Conservation (phyloP, 1,140 invertebrate genomes). For the Agraylea sexmaculata region DNA sequence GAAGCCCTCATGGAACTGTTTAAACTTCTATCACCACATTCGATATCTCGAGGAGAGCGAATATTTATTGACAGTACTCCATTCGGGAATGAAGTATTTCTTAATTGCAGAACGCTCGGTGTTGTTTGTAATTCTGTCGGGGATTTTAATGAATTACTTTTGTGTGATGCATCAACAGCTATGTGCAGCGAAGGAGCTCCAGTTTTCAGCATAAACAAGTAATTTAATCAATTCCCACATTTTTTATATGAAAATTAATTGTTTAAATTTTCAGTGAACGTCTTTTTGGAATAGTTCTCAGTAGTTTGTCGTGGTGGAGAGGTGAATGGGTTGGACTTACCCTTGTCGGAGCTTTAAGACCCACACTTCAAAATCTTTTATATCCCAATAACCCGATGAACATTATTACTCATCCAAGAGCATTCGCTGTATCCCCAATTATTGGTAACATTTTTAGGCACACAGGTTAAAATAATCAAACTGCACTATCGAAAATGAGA, state of each 20-base stretch:
- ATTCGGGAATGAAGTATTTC: constrained; percentile 41
- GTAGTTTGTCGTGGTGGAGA: constrained; percentile 45
- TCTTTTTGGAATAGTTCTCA: constrained; percentile 43
- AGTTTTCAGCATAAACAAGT: too few species aligned
- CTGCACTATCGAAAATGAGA: too few species aligned
- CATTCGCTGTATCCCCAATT: too few species aligned
- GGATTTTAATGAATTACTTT: constrained; percentile 37
- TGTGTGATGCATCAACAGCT: constrained; percentile 45
- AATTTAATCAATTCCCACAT: too few species aligned
- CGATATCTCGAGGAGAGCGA: constrained; percentile 18
- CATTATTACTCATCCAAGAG: too few species aligned
- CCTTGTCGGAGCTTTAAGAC: constrained; percentile 37
- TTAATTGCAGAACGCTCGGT: constrained; percentile 42
- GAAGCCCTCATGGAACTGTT: constrained; percentile 7
- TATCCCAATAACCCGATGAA: too few species aligned
- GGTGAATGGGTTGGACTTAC: constrained; percentile 51
- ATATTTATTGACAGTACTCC: constrained; percentile 34
- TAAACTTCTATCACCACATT: neutral
- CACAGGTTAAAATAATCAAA: too few species aligned
- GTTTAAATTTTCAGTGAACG: constrained; percentile 21
- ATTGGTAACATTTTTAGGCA: too few species aligned
- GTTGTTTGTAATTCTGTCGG: constrained; percentile 45
- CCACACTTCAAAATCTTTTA: constrained; percentile 30
- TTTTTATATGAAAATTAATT: constrained; percentile 1
- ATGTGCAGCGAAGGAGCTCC: constrained; percentile 48